Evolutionary conservation across 2,888 invertebrate species (phyloP), one percentile per base, ranked within the genome.

Genomic region (Mythimna vitellina): DNA sequence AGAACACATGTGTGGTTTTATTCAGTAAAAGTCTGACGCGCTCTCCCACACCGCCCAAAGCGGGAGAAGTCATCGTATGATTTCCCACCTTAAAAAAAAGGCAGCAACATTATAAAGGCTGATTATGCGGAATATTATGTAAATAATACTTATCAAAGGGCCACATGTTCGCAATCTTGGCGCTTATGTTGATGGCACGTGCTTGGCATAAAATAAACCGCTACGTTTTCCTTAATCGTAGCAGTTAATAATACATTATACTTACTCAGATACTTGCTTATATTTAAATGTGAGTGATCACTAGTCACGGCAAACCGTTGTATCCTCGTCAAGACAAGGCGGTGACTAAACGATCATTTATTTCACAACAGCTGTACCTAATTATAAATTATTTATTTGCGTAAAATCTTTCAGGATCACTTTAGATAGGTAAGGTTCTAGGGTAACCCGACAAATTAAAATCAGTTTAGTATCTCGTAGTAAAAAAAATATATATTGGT

Each of bases 211-310:
- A 62, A 65, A 77, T 65, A 53, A 8, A 14, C 3, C 12, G 38
- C 51, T 61, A 58, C n/a, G 46, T 76, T 76, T 70, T 76, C 76
- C 76, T 76, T 29, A 65, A 64, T 22, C 32, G 49, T 60, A 65
- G 49, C 22, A n/a, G 29, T n/a, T 75, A 67, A 67, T 67, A 74
- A 67, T 73, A 66, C 14, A 32, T 49, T 61, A 54, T 60, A 54
- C 7, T 35, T 29, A 29, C 6, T 54, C 54, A 54, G 25, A 12
- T 54, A 25, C 17, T 1, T 20, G 25, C 3, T 2, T 56, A 38
- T 60, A 70, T 60, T 60, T 54, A 54, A 29, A 69, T 42, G 42
- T 60, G 58, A 42, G 35, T 71, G 20, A 46, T 14, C 51, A 51
- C 25, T 22, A 53, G 51, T 67, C 32, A 67, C 38, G 54, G 56